These are phyloP conservation scores for Chelon labrosus DNA, from an alignment of 2,797 vertebrate species.

Conservation along the genomic window DNA sequence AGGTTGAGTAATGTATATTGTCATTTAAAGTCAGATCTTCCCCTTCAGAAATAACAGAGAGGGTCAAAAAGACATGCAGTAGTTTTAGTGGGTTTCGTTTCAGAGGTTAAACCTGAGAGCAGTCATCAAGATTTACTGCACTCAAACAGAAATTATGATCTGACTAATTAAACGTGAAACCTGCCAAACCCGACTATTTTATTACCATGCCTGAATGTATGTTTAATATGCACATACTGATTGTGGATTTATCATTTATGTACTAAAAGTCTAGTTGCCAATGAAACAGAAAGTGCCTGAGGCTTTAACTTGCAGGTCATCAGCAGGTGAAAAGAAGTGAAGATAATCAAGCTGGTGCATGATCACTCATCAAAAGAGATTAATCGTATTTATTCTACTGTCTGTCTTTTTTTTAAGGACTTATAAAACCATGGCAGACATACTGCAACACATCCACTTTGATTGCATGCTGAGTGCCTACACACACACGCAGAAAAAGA, in stretches of 20 bases:
- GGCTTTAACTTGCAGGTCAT: conserved; percentile 13
- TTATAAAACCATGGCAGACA: conserved; percentile 13
- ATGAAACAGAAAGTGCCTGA: conserved; percentile 8
- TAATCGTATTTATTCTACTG: background rate
- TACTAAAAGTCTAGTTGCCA: background rate
- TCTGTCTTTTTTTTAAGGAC: conserved; percentile 31
- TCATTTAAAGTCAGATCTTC: background rate
- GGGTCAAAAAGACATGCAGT: background rate
- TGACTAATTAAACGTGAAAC: background rate
- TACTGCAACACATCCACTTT: conserved; percentile 20
- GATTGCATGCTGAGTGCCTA: background rate
- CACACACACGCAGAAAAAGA: conserved; percentile 26
- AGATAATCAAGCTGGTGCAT: conserved; percentile 32
- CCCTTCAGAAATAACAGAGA: background rate
- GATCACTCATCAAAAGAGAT: conserved; percentile 21
- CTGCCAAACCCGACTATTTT: conserved; percentile 4
- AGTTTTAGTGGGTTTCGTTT: background rate
- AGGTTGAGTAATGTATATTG: too few relatives aligned
- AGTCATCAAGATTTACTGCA: conserved; percentile 1
- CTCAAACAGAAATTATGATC: conserved; percentile 5
- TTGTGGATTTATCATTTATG: conserved; percentile 1
- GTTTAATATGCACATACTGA: conserved; percentile 21
- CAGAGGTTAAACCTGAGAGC: background rate
- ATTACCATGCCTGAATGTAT: background rate
- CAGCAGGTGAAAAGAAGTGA: conserved; percentile 38